phyloP scores from a whole-genome alignment of 2,113 vertebrate genomes.

The Gasterosteus aculeatus region DNA sequence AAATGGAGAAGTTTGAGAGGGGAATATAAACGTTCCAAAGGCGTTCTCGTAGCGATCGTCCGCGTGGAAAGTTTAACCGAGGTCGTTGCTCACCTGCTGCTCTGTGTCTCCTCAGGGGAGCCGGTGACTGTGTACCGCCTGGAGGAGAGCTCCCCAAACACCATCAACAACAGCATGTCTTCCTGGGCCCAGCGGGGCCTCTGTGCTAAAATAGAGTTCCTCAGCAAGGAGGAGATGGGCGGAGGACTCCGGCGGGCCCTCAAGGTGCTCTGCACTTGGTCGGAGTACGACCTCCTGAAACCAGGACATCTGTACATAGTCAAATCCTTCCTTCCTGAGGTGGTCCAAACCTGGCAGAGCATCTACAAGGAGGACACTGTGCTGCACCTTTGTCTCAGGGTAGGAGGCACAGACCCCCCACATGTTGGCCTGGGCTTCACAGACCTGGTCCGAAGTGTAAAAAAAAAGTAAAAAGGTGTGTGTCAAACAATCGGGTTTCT shows the following conservation, averaged over 20 bases:
- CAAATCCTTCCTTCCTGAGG: conserved; percentile 97
- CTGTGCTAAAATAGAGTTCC: conserved; percentile 97
- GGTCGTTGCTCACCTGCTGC: background rate
- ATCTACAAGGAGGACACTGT: conserved; percentile 98
- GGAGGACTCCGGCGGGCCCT: conserved; percentile 94
- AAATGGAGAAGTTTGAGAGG: background rate
- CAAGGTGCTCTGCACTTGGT: conserved; percentile 97
- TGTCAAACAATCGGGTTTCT: background rate
- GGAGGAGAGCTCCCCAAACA: conserved; percentile 96
- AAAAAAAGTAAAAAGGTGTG: no score
- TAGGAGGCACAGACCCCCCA: conserved; percentile 66
- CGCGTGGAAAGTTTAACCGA: background rate
- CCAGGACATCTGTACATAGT: conserved; percentile 97
- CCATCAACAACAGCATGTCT: conserved; percentile 99
- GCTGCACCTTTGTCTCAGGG: conserved; percentile 97
- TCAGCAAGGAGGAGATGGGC: conserved; percentile 99
- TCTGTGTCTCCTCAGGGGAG: conserved; percentile 83
- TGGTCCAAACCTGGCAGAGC: conserved; percentile 95
- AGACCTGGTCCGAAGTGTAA: background rate
- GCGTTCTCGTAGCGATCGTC: background rate
- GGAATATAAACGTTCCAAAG: background rate
- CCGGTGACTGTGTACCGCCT: conserved; percentile 96
- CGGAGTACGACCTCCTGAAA: conserved; percentile 95
- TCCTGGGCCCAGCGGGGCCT: conserved; percentile 98
- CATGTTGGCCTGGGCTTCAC: no score